Percentiles rank a stretch among this genome's conserved stretches.
These are phyloP conservation scores for Maniola hyperantus DNA, from an alignment of 2,888 invertebrate genomes.

Conservation along the genomic window DNA sequence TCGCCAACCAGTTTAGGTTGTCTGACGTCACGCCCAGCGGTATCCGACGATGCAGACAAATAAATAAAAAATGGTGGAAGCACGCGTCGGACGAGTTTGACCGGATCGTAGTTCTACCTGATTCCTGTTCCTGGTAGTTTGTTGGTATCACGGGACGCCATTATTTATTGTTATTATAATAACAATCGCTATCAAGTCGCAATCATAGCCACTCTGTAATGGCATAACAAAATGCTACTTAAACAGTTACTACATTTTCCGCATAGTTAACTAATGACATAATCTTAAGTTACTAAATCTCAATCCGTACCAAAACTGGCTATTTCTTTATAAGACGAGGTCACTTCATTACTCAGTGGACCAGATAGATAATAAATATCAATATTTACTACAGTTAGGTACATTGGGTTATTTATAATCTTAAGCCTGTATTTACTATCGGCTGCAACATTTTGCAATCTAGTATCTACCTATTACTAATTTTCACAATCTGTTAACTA, in stretches of 20 bases:
- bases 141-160: conserved; percentile 62
- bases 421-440: conserved; percentile 28
- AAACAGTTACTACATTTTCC: conserved; percentile 16
- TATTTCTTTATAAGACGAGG: conserved; percentile 31
- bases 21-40: conserved; percentile 81
- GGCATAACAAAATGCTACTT: background rate
- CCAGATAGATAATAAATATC: conserved; percentile 33
- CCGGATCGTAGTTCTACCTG: conserved; percentile 82
- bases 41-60: conserved; percentile 81
- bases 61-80: conserved; percentile 83
- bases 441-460: conserved; percentile 23
- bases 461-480: conserved; percentile 16
- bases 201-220: background rate
- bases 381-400: conserved; percentile 28
- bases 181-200: conserved; percentile 1
- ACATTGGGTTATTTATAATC: conserved; percentile 33
- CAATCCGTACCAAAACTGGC: conserved; percentile 24
- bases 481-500: conserved; percentile 26
- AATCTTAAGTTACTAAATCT: conserved; percentile 24
- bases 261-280: conserved; percentile 18
- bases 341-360: conserved; percentile 32
- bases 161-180: conserved; percentile 54
- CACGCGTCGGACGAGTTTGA: conserved; percentile 82
- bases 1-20: conserved; percentile 82
- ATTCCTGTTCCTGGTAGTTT: conserved; percentile 80